These are phyloP conservation scores for Eristalis intricaria DNA, from an alignment of 2,888 invertebrate species.

Conservation along the genomic window DNA sequence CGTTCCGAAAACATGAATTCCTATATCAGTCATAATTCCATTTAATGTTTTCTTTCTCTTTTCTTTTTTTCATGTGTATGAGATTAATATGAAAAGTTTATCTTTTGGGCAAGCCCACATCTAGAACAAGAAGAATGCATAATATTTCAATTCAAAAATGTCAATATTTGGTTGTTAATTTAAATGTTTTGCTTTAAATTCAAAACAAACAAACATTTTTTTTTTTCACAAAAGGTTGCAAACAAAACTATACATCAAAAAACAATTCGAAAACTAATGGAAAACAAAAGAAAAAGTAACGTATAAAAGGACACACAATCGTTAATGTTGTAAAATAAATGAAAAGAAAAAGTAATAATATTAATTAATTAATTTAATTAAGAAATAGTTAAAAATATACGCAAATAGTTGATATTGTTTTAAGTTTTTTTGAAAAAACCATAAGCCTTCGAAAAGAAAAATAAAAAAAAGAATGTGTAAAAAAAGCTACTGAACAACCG, in stretches of 20 bases:
- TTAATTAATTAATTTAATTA: conserved; percentile 61
- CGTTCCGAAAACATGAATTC: conserved; percentile 75
- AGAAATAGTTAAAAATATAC: conserved; percentile 71
- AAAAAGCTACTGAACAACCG: conserved; percentile 55
- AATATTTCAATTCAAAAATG: conserved; percentile 51
- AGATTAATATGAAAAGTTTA: conserved; percentile 57
- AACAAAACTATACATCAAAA: conserved; percentile 34
- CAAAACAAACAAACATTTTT: conserved; percentile 4
- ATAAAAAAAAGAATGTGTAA: conserved; percentile 35
- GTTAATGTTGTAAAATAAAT: conserved; percentile 69
- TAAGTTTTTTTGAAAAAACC: conserved; percentile 65
- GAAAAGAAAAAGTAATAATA: conserved; percentile 26
- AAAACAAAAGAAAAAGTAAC: conserved; percentile 12
- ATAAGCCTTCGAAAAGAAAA: conserved; percentile 60
- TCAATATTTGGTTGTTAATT: conserved; percentile 28
- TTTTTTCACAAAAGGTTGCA: conserved; percentile 57
- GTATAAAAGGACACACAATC: conserved; percentile 47
- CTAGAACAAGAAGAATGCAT: conserved; percentile 26
- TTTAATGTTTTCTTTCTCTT: conserved; percentile 12
- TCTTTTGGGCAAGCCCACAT: conserved; percentile 64
- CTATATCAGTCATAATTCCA: conserved; percentile 44
- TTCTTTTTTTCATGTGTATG: conserved; percentile 27
- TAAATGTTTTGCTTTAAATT: conserved; percentile 12
- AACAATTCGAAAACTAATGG: conserved; percentile 4
- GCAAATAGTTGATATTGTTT: conserved; percentile 72